Conservation (phyloP, 2,888 invertebrate species). For the Creontiades dilutus region DNA sequence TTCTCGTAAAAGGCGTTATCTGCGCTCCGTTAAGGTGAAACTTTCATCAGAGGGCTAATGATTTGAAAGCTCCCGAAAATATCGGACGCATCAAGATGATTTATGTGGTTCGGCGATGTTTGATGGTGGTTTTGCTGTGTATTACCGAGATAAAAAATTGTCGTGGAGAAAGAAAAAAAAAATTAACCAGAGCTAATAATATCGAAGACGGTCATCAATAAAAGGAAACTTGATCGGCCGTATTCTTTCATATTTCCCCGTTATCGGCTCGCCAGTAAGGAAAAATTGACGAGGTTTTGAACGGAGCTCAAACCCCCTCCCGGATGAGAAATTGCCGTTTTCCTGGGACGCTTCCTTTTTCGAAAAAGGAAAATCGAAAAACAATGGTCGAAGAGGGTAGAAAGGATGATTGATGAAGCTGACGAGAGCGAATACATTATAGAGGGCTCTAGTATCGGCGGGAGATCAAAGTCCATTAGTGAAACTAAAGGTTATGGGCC, state of each 20-base stretch:
- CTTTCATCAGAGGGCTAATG: too few species aligned
- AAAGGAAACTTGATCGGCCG: not conserved
- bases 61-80: too few species aligned
- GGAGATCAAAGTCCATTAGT: constrained; percentile 44
- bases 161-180: too few species aligned
- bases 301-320: too few species aligned
- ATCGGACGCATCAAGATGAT: too few species aligned
- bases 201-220: constrained; percentile 23
- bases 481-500: not conserved
- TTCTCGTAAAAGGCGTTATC: too few species aligned
- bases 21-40: too few species aligned
- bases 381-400: constrained; percentile 12
- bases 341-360: not conserved
- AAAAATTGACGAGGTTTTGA: constrained; percentile 30
- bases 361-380: constrained; percentile 19
- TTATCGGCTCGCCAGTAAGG: constrained; percentile 22
- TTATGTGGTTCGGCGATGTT: too few species aligned
- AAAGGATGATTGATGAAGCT: constrained; percentile 42
- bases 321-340: constrained; percentile 37
- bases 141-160: too few species aligned
- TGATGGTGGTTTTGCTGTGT: too few species aligned
- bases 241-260: constrained; percentile 17
- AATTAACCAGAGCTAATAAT: not conserved
- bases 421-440: constrained; percentile 45
- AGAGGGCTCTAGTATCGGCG: not conserved